Conservation (phyloP, 2,888 invertebrate genomes). For the Lottia gigantea region DNA sequence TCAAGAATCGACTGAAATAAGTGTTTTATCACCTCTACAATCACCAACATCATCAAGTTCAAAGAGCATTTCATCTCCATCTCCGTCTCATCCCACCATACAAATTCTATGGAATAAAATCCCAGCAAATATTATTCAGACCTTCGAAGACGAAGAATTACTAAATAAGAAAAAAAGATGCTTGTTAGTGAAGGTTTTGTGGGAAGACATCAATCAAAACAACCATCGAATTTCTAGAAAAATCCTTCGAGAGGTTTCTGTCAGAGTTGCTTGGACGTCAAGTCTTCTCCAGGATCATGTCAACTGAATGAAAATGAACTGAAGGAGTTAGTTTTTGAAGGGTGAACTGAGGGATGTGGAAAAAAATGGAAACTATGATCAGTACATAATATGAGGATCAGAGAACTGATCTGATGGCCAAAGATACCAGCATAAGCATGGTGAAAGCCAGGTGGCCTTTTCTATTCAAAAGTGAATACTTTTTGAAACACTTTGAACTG, state of each 20-base stretch:
- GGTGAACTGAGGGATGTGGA: slow-evolving; percentile 3
- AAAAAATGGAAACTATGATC: slow-evolving; percentile 1
- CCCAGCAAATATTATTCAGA: background rate
- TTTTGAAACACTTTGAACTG: slow-evolving; percentile 7
- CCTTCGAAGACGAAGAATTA: background rate
- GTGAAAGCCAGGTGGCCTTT: slow-evolving; percentile 6
- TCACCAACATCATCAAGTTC: slow-evolving; percentile 7
- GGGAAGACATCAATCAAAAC: slow-evolving; percentile 2
- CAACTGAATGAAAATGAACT: background rate
- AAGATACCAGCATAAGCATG: slow-evolving; percentile 1
- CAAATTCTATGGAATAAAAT: slow-evolving; percentile 2
- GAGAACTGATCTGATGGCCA: background rate
- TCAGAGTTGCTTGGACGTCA: background rate
- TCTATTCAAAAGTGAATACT: background rate
- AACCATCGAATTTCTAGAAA: background rate
- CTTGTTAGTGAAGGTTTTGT: background rate
- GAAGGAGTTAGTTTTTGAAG: background rate
- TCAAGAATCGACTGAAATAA: slow-evolving; percentile 5
- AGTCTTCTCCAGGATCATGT: background rate
- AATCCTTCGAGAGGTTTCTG: slow-evolving; percentile 3
- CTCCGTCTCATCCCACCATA: background rate
- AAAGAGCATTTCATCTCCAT: background rate
- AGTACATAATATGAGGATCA: background rate
- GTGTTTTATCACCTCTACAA: background rate
- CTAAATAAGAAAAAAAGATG: background rate